A percentile compares a stretch with the other conserved stretches of the same genome.
Evolutionary conservation across 2,797 vertebrate genomes (phyloP).

Genomic region (Myotis daubentonii): DNA sequence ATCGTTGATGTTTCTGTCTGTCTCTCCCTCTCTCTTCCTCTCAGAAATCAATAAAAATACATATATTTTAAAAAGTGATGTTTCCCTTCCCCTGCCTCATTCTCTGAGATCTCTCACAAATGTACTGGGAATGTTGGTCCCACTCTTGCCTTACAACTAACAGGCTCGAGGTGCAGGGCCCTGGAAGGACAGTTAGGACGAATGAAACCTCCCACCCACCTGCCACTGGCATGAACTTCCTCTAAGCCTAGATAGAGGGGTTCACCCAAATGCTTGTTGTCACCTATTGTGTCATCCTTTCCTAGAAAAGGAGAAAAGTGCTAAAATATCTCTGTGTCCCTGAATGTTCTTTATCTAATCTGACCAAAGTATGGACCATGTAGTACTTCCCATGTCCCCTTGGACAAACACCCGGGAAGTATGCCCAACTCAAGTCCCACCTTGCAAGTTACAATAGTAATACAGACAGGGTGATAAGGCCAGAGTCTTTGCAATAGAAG

Average conservation of each 20-base stretch:
- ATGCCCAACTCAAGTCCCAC: not conserved
- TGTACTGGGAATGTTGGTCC: not conserved
- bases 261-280: not conserved
- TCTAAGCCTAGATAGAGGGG: not conserved
- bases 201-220: not conserved
- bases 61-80: too few species aligned
- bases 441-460: not conserved
- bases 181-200: not conserved
- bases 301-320: not conserved
- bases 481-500: not conserved
- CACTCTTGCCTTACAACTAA: not conserved
- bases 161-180: not conserved
- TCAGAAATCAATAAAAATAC: not conserved
- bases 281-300: not conserved
- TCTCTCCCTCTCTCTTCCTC: not conserved
- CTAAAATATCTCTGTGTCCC: not conserved
- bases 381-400: not conserved
- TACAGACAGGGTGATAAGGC: rapidly evolving
- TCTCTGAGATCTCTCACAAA: not conserved
- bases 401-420: not conserved
- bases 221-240: not conserved
- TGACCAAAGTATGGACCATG: not conserved
- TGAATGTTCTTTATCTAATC: not conserved
- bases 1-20: not conserved
- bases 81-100: not conserved